Conservation (phyloP, 2,888 invertebrate species). For the Latrodectus hesperus region DNA sequence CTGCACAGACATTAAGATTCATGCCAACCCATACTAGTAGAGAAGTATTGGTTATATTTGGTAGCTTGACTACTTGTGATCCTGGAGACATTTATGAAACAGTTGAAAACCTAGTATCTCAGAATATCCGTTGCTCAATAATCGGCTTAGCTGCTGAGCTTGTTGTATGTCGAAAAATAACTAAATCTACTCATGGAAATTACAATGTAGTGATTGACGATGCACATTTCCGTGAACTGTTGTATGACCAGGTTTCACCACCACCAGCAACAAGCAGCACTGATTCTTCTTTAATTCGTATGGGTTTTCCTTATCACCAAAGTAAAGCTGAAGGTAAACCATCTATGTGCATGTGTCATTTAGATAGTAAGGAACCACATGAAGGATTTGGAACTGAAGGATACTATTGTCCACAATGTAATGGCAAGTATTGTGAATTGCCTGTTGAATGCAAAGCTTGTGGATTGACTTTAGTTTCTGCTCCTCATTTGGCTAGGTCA, state of each 20-base stretch:
- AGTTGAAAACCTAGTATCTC: conserved; percentile 85
- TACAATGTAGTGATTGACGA: conserved; percentile 92
- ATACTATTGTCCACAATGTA: conserved; percentile 83
- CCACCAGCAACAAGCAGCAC: conserved; percentile 77
- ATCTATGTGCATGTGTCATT: conserved; percentile 94
- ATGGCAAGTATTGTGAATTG: conserved; percentile 97
- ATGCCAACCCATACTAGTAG: conserved; percentile 96
- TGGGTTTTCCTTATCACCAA: conserved; percentile 94
- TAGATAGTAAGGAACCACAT: conserved; percentile 78
- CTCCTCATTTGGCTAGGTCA: conserved; percentile 97
- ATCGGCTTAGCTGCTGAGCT: conserved; percentile 97
- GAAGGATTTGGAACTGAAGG: conserved; percentile 70
- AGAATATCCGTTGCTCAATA: conserved; percentile 91
- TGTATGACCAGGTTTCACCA: conserved; percentile 77
- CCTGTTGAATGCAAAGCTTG: conserved; percentile 98
- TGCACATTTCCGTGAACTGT: conserved; percentile 80
- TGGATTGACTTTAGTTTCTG: conserved; percentile 94
- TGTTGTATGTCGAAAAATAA: conserved; percentile 89
- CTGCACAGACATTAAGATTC: conserved; percentile 86
- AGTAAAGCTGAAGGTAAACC: conserved; percentile 80
- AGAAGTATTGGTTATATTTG: conserved; percentile 93
- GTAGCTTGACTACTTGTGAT: conserved; percentile 96
- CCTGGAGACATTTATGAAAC: conserved; percentile 92
- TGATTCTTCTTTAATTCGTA: conserved; percentile 87
- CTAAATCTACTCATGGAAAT: conserved; percentile 87